Base-by-base conservation (phyloP, 2,888 invertebrate species). In the Tanaodytes sp. region DNA sequence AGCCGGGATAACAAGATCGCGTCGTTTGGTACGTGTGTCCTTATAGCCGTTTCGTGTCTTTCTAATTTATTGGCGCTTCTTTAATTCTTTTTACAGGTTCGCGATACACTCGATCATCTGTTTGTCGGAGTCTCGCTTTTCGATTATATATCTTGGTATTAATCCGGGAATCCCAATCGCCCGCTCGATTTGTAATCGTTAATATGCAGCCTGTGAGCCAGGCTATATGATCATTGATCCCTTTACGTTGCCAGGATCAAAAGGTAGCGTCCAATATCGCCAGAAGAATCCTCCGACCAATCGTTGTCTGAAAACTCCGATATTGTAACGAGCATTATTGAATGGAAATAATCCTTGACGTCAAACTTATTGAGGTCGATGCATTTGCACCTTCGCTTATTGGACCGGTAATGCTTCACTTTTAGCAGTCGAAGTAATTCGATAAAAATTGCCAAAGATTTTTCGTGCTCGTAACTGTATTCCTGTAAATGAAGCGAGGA, bases 141-240 rank as follows among this genome's bases (percentile, higher is more conserved):
- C 77, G 79, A 82, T 83, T 80, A 84, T 83, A 81, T 79, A 83
- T 83, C 78, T 78, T 77, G 76, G 75, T 79, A 81, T 82, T 81
- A 82, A 83, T 82, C 79, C 79, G 73, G 73, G 76, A 80, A 80
- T 76, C 76, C 80, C 79, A 76, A 83, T 83, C 79, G 77, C 75
- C 66, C 74, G 74, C 71, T 78, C 80, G 73, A 83, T 83, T 83
- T 83, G 81, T 82, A 82, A 83, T 83, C 83, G 83, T 83, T 83
- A 83, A 77, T 74, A 76, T 77, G 45, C 72, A 73, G 68, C 66
- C 66, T 66, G 62, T 61, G 48, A 67, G 49, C 61, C 58, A 45
- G 57, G 63, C 61, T 65, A 46, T 54, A n/a, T 23, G 69, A 68
- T 73, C 66, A 66, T 69, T 67, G 62, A 66, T 69, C 52, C 54